phyloP scores from a whole-genome alignment of 2,797 vertebrate genomes.

The Acomys russatus region DNA sequence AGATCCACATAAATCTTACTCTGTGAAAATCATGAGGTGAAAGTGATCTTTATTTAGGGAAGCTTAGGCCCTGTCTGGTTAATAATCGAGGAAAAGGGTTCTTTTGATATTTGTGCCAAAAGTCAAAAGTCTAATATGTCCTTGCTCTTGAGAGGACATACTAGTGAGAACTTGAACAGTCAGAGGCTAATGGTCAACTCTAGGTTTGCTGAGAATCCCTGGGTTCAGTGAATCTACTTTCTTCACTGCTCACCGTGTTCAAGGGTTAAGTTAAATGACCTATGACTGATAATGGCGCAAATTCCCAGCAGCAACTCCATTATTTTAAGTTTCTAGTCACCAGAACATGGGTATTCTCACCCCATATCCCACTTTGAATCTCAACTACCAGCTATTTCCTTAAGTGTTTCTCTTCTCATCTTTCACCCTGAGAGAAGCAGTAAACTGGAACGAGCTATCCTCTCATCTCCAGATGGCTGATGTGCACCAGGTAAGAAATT shows the following conservation, averaged over 20 bases:
- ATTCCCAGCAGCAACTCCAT: not conserved
- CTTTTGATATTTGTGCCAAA: not conserved
- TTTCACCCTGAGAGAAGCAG: not conserved
- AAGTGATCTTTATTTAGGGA: not conserved
- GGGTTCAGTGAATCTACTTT: conserved; percentile 33
- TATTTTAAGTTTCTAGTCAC: conserved; percentile 40
- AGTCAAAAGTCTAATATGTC: not conserved
- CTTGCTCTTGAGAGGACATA: not conserved
- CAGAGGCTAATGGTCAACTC: conserved; percentile 58
- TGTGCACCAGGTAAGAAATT: conserved; percentile 24
- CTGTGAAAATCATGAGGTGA: not conserved
- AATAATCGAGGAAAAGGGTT: not conserved
- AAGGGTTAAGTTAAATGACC: conserved; percentile 72
- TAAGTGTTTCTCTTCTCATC: not conserved
- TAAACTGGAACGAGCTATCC: not conserved
- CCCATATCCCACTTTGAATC: not conserved
- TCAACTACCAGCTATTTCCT: conserved; percentile 31
- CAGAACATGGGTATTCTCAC: conserved; percentile 1
- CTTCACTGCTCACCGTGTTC: not conserved
- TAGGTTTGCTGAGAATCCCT: conserved; percentile 28
- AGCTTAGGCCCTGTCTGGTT: not conserved
- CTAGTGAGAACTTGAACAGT: not conserved
- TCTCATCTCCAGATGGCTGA: conserved; percentile 29
- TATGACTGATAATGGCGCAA: conserved; percentile 39
- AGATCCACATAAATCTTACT: not conserved